Evolutionary conservation across 2,888 invertebrate species (phyloP).

Genomic region (Drosophila anceps): DNA sequence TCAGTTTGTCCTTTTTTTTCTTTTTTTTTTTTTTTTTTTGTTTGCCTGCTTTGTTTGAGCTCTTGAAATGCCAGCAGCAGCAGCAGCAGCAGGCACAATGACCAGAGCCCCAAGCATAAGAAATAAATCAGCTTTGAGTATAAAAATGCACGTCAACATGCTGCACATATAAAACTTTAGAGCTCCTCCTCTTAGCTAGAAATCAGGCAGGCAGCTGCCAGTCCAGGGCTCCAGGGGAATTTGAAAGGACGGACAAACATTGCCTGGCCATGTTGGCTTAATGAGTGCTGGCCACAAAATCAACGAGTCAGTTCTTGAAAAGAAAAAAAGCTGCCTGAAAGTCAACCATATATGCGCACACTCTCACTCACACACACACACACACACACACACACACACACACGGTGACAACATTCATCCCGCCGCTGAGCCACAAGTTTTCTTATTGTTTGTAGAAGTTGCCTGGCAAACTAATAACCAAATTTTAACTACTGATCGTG

Average conservation of each 20-base stretch:
- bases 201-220: constrained; percentile 29
- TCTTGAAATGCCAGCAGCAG: constrained; percentile 54
- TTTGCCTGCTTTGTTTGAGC: constrained; percentile 64
- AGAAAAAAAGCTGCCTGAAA: constrained; percentile 50
- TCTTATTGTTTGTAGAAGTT: constrained; percentile 43
- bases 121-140: constrained; percentile 68
- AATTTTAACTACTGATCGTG: neutral
- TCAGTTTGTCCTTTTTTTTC: constrained; percentile 22
- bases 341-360: constrained; percentile 12
- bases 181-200: neutral
- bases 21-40: neutral
- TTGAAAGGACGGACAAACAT: constrained; percentile 45
- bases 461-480: constrained; percentile 2
- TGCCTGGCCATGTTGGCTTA: constrained; percentile 60
- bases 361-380: neutral
- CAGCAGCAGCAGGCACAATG: constrained; percentile 28
- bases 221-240: constrained; percentile 3
- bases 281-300: constrained; percentile 75
- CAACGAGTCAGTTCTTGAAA: constrained; percentile 66
- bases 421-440: constrained; percentile 39
- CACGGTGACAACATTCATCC: too few relatives aligned
- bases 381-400: neutral
- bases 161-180: constrained; percentile 22
- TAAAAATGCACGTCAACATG: constrained; percentile 64
- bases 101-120: constrained; percentile 21